Evolutionary conservation across 2,888 invertebrate genomes (phyloP).

Genomic region (Iphiclides podalirius): DNA sequence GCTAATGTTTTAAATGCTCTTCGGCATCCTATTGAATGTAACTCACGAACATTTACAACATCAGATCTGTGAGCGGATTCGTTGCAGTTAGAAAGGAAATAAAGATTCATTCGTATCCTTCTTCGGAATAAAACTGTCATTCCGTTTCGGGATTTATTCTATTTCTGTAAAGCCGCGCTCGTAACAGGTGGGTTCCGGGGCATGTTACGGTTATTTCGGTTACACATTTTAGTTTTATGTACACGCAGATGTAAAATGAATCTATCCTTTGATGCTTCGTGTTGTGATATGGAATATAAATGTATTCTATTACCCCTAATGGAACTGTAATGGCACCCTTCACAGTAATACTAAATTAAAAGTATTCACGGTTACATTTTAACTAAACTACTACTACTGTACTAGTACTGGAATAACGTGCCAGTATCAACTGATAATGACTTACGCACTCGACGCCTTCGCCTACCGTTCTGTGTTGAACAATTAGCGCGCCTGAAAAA

Average conservation of each 20-base stretch:
- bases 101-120: conserved; percentile 20
- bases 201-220: conserved; percentile 51
- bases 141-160: conserved; percentile 51
- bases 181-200: conserved; percentile 59
- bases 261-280: conserved; percentile 54
- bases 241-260: conserved; percentile 49
- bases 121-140: conserved; percentile 59
- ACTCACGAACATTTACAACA: no score
- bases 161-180: conserved; percentile 53
- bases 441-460: no score
- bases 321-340: conserved; percentile 9
- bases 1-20: no score
- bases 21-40: no score
- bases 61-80: no score
- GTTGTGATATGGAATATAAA: conserved; percentile 54
- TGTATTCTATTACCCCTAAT: conserved; percentile 30
- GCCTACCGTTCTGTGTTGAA: no score
- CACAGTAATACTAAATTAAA: conserved; percentile 1
- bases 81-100: not conserved
- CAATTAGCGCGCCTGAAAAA: no score
- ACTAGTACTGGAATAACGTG: no score
- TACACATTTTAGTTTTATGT: conserved; percentile 33
- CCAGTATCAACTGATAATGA: no score
- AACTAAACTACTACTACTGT: no score
- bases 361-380: no score